These are phyloP conservation scores for Austrolebias charrua DNA, from an alignment of 2,797 vertebrate species.

Conservation along the genomic window DNA sequence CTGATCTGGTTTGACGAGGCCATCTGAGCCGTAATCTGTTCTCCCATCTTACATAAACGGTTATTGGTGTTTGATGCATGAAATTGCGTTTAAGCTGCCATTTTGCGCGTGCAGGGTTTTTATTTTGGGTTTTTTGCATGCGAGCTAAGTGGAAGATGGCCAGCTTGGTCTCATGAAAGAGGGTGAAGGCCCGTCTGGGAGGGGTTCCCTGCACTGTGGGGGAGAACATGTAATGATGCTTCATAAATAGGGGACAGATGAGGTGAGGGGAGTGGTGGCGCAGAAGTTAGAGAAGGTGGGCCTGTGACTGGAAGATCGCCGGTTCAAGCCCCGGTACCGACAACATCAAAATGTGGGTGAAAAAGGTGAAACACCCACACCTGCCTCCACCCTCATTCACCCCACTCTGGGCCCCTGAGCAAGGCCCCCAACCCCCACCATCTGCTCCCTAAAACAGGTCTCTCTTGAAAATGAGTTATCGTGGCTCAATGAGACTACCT, in stretches of 20 bases:
- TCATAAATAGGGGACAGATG: constrained; percentile 8
- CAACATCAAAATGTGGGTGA: no score
- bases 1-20: background rate
- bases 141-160: constrained; percentile 7
- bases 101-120: background rate
- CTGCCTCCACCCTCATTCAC: no score
- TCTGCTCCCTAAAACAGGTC: no score
- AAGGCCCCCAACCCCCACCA: no score
- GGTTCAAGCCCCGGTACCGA: no score
- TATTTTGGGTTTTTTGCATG: background rate
- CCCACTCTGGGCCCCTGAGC: no score
- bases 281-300: no score
- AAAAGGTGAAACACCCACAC: no score
- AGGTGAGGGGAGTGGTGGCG: no score
- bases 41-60: background rate
- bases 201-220: constrained; percentile 17
- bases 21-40: background rate
- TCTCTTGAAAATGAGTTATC: no score
- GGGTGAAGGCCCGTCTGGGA: constrained; percentile 8
- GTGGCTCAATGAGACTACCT: no score
- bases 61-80: constrained; percentile 9
- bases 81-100: background rate
- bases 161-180: constrained; percentile 1
- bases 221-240: background rate
- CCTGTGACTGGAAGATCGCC: no score